Evolutionary conservation across 2,888 invertebrate species (phyloP), one percentile per base, ranked within the genome.

Genomic region (Augiades crinisus): DNA sequence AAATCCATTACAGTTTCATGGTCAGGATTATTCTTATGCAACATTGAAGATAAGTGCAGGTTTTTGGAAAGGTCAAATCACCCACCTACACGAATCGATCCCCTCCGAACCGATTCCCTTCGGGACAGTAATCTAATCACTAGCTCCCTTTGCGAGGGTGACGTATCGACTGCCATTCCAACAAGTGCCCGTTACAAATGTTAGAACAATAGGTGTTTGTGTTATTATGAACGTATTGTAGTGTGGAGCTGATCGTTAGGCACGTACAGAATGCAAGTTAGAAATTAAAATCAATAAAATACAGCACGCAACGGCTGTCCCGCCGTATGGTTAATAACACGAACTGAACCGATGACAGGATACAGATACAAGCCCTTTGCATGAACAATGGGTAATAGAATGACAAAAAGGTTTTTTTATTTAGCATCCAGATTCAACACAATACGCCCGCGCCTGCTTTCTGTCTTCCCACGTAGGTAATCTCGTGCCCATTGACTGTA

Each of bases 351-450:
- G 74, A 78, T 76, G 77, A 72, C 81, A 84, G 84, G 80, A 83
- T 64, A 62, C 53, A 47, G 41, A 78, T 75, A 51, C 77, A 67
- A 67, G 76, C 72, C 81, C 80, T 82, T 82, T 81, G 81, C 81
- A 67, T 61, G 59, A 75, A 85, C 82, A 86, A 86, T 83, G 76
- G 76, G 76, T 76, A 77, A 79, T 81, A 73, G 75, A 77, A 77
- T 75, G 73, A 82, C 82, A 83, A 84, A 83, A 76, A 77, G 63
- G 60, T 67, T 78, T 77, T 45, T 81, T 75, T 78, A 72, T 61
- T 60, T 59, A 60, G 72, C 75, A 77, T 75, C 70, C 76, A 77
- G 71, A 62, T 70, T 62, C 64, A 67, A 68, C 70, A 84, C 82
- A 85, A 84, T 85, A 72, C 72, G 62, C 79, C 78, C 77, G 80